A percentile compares a stretch with the other conserved stretches of the same genome.
These are phyloP conservation scores for Bufo gargarizans DNA, from an alignment of 2,113 vertebrate species.

Conservation along the genomic window DNA sequence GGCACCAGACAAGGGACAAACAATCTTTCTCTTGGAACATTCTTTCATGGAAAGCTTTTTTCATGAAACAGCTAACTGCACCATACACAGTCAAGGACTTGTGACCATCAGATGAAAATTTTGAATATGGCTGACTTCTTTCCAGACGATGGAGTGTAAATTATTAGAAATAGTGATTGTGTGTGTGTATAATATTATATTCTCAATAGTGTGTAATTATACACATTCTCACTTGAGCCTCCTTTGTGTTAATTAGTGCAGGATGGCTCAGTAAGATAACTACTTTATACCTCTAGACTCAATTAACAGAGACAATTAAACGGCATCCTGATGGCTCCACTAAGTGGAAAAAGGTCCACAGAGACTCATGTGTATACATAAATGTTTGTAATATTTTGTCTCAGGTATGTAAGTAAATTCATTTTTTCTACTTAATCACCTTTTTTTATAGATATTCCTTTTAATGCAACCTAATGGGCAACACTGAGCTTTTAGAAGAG, in stretches of 20 bases:
- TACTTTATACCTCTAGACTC: not conserved
- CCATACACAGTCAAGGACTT: too few species aligned
- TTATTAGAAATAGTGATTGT: too few species aligned
- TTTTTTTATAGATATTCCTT: not conserved
- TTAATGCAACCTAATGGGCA: too few species aligned
- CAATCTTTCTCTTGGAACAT: too few species aligned
- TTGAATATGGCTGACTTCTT: too few species aligned
- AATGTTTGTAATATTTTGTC: constrained; percentile 3
- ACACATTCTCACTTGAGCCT: not conserved
- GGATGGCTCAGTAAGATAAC: not conserved
- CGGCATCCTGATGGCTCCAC: not conserved
- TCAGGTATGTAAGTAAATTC: not conserved
- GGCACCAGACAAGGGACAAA: too few species aligned
- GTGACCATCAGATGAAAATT: too few species aligned
- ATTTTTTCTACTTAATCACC: not conserved
- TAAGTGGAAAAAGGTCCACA: not conserved
- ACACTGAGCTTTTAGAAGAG: not conserved
- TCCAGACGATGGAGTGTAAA: too few species aligned
- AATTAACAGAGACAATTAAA: not conserved
- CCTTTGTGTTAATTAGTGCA: not conserved
- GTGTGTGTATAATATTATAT: too few species aligned
- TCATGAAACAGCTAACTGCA: too few species aligned
- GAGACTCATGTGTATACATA: not conserved
- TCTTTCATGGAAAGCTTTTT: too few species aligned
- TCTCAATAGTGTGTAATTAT: not conserved